These are phyloP conservation scores for Patella pellucida DNA, from an alignment of 2,888 invertebrate species.

Conservation along the genomic window DNA sequence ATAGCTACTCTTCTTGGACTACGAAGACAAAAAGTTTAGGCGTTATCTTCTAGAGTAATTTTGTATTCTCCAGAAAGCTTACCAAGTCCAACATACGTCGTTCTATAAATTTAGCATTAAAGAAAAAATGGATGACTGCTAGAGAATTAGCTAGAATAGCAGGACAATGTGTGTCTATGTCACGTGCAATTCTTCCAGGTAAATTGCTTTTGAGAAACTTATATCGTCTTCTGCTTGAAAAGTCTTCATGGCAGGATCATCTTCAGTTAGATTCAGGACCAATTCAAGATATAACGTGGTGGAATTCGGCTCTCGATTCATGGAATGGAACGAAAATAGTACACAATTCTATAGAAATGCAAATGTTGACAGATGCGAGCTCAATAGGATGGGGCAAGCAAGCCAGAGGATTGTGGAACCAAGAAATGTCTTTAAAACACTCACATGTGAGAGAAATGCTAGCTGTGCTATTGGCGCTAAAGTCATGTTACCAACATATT, in stretches of 20 bases:
- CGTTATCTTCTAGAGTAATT: too few relatives aligned
- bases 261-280: slow-evolving; percentile 12
- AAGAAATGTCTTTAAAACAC: neutral
- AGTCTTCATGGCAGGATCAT: slow-evolving; percentile 18
- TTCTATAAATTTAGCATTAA: slow-evolving; percentile 4
- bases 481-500: neutral
- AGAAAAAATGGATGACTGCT: slow-evolving; percentile 9
- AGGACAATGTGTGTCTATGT: slow-evolving; percentile 23
- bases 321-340: slow-evolving; percentile 18
- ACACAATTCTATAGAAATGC: neutral
- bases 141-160: slow-evolving; percentile 17
- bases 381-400: slow-evolving; percentile 11
- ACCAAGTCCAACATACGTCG: too few relatives aligned
- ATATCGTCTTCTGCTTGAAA: slow-evolving; percentile 13
- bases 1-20: too few relatives aligned
- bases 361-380: slow-evolving; percentile 16
- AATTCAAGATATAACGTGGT: slow-evolving; percentile 16
- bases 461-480: slow-evolving; percentile 11
- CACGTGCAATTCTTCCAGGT: slow-evolving; percentile 13
- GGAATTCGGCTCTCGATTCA: slow-evolving; percentile 10
- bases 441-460: neutral
- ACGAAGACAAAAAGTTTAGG: too few relatives aligned
- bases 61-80: too few relatives aligned
- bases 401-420: slow-evolving; percentile 17
- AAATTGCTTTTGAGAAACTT: slow-evolving; percentile 18